Base-by-base conservation (phyloP, 2,113 vertebrate genomes). In the Colinus virginianus region DNA sequence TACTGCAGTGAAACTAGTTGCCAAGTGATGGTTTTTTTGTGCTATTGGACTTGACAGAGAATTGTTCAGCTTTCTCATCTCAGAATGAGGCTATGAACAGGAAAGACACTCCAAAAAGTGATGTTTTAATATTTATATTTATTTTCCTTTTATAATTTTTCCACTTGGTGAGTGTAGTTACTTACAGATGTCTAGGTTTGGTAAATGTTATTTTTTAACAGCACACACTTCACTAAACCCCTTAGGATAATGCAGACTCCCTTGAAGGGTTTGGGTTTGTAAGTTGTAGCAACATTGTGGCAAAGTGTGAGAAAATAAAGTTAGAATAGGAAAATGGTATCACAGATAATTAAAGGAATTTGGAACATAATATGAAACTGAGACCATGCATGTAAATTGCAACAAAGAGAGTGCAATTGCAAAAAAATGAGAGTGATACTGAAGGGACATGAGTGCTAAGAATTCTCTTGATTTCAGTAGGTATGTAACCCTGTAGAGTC, bases 1-100 rank as follows among this genome's bases (percentile, higher is more conserved):
- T 80, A 63, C 13, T 80, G 75, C 74, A 84, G 48, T 81, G 67
- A 91, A 78, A 84, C 32, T 82, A 66, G 34, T 62, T 90, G 74
- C 55, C 66, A 38, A 87, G 78, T 94, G 75, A 80, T 70, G 11
- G 13, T 40, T 3, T 94, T 88, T 51, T 94, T 91, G 20, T 25
- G 19, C 30, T 87, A 69, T 83, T 74, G 69, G 51, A 76, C 78
- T 78, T 91, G 90, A 92, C 94, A 91, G 63, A 94, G 43, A 51
- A 55, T 91, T 88, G 61, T 79, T 87, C 7, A 0, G 4, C 16
- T 95, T 90, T 85, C 66, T 89, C 17, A 76, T 25, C 67, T 81
- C 51, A 36, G 78, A 76, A 56, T 40, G 28, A 84, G 25, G 7
- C 70, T 83, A 71, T 63, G 42, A 11, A 16, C 45, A 81, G 59